Base-by-base conservation (phyloP, 2,888 invertebrate species). In the Pseudeuparius sepicola region DNA sequence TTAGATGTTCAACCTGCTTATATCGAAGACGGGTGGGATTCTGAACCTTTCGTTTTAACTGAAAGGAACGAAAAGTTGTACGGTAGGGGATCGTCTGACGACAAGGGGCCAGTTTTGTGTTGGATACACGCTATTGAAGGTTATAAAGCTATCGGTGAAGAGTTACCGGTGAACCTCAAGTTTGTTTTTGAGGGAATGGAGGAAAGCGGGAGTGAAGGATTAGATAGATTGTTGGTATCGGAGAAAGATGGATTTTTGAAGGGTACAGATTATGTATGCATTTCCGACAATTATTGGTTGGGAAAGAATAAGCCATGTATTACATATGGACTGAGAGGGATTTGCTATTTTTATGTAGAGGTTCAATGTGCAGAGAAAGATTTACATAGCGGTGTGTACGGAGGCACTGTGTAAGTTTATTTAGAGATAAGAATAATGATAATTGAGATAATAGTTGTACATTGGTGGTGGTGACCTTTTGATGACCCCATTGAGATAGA, bases 101-200 rank as follows among this genome's bases (percentile, higher is more conserved):
- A 96, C 54, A 96, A 93, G 64, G 88, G 60, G 2, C 79, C 97
- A 36, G 92, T 97, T 4, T 67, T 98, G 23, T 90, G 88, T 43
- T 97, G 97, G 96, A 66, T 97, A 32, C 87, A 96, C 68, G 89
- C 88, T 6, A 75, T 98, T 41, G 84, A 94, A 64, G 89, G 84
- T 2, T 92, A 73, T 59, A 77, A 90, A 59, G 74, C 74, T 34
- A 61, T 80, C 34, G 76, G 55, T 2, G 48, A 51, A 25, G 56
- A 57, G 13, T 54, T 83, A 31, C 84, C 84, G 1, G 75, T 84
- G 1, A 85, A 85, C 56, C 53, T 85, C 4, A 84, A 83, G 73
- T 96, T 97, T 62, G 75, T 89, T 9, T 85, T 97, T 59, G 97
- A 98, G 69, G 93, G 92, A 36, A 98, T 98, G 97, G 97, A 97